These are phyloP conservation scores for Drosophila engyochracea DNA, from an alignment of 2,888 invertebrate species.

Conservation along the genomic window DNA sequence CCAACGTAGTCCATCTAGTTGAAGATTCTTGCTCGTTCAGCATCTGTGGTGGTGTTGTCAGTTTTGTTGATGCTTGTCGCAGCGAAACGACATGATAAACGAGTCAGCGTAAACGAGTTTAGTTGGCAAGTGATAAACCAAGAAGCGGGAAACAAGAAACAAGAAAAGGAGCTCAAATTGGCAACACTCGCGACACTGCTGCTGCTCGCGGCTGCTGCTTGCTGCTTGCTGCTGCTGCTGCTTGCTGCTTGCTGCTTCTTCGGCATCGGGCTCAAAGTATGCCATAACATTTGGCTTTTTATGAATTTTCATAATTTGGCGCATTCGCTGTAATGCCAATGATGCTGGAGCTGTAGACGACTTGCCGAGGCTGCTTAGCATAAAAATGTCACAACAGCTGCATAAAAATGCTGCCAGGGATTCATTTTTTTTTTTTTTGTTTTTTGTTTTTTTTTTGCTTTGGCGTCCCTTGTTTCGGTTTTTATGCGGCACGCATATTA, in stretches of 20 bases:
- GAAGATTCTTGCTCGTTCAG: conserved; percentile 3
- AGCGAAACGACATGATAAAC: conserved; percentile 67
- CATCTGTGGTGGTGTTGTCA: conserved; percentile 53
- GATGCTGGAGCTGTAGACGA: conserved; percentile 7
- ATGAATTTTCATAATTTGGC: conserved; percentile 81
- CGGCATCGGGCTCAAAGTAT: conserved; percentile 60
- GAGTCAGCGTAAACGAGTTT: conserved; percentile 71
- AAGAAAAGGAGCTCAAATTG: conserved; percentile 57
- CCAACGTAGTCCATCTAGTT: background rate
- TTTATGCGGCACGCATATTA: conserved; percentile 70
- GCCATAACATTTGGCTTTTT: conserved; percentile 79
- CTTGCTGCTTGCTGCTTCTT: background rate
- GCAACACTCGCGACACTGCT: conserved; percentile 40
- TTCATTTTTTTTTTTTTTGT: conserved; percentile 28
- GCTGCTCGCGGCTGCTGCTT: background rate
- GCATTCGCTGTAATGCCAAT: conserved; percentile 39
- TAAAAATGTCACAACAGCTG: conserved; percentile 80
- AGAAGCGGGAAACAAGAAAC: conserved; percentile 14
- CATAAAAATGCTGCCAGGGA: conserved; percentile 70
- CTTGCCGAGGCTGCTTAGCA: conserved; percentile 66
- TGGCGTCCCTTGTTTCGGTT: conserved; percentile 49
- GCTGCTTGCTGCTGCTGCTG: background rate
- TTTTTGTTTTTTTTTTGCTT: conserved; percentile 6
- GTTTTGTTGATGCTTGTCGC: conserved; percentile 57
- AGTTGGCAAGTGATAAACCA: conserved; percentile 73